A percentile compares a stretch with the other conserved stretches of the same genome.
phyloP scores from a whole-genome alignment of 1,140 invertebrate genomes.

The Camponotus floridanus region DNA sequence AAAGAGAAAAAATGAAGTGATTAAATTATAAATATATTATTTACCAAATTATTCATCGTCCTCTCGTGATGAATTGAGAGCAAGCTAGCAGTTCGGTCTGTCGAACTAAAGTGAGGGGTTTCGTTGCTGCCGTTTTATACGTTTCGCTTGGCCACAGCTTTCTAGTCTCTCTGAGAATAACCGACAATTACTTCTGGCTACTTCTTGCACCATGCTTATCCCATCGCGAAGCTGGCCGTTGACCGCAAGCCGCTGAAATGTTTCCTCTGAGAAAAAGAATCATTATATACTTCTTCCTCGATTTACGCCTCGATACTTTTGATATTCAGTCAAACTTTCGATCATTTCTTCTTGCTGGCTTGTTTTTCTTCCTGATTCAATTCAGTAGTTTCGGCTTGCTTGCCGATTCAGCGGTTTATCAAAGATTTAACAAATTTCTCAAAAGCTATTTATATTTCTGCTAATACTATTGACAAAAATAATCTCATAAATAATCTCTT shows the following conservation, averaged over 20 bases:
- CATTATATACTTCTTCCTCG: slow-evolving; percentile 27
- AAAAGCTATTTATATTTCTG: slow-evolving; percentile 9
- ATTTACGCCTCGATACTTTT: slow-evolving; percentile 45
- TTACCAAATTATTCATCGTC: slow-evolving; percentile 77
- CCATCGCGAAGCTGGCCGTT: background rate
- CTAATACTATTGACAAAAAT: slow-evolving; percentile 15
- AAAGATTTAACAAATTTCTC: slow-evolving; percentile 9
- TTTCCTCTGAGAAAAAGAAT: slow-evolving; percentile 36
- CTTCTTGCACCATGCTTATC: slow-evolving; percentile 60
- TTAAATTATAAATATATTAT: slow-evolving; percentile 47
- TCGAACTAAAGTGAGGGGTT: slow-evolving; percentile 58
- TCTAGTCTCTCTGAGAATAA: slow-evolving; percentile 70
- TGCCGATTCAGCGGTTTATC: background rate
- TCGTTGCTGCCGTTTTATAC: slow-evolving; percentile 76
- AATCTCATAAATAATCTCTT: background rate
- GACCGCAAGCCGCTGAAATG: slow-evolving; percentile 31
- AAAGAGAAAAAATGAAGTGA: background rate
- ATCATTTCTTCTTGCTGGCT: background rate
- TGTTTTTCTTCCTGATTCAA: slow-evolving; percentile 19
- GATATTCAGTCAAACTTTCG: slow-evolving; percentile 44
- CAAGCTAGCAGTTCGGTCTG: slow-evolving; percentile 43
- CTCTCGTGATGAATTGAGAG: slow-evolving; percentile 29
- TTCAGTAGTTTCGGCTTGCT: background rate
- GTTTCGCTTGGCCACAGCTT: slow-evolving; percentile 78
- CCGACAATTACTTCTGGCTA: slow-evolving; percentile 65